phyloP scores from a whole-genome alignment of 2,113 vertebrate genomes.

The Odontesthes bonariensis region DNA sequence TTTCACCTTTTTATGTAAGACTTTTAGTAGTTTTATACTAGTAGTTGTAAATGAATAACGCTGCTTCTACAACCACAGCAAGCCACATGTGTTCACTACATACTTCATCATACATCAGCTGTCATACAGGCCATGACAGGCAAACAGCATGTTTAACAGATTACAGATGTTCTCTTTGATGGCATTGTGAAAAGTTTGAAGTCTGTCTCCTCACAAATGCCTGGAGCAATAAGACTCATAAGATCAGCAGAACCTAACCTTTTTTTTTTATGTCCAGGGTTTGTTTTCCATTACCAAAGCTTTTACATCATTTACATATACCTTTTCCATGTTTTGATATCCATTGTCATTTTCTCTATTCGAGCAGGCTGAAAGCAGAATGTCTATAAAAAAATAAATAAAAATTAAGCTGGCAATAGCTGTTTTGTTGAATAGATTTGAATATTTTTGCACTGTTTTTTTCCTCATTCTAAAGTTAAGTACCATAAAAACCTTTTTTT shows the following conservation, averaged over 20 bases:
- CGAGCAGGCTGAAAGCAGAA: slow-evolving; percentile 24
- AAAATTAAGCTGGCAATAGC: too few relatives aligned
- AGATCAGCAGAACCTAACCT: slow-evolving; percentile 30
- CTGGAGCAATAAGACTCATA: slow-evolving; percentile 46
- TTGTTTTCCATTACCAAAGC: slow-evolving; percentile 65
- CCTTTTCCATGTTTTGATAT: slow-evolving; percentile 41
- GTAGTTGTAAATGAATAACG: too few relatives aligned
- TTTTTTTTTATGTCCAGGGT: slow-evolving; percentile 34
- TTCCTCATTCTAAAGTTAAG: too few relatives aligned
- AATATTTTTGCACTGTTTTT: too few relatives aligned
- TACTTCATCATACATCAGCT: slow-evolving; percentile 53
- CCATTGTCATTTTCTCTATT: slow-evolving; percentile 24
- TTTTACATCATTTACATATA: neutral
- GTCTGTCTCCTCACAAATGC: slow-evolving; percentile 35
- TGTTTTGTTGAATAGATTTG: too few relatives aligned
- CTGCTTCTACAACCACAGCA: neutral
- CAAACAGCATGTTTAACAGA: slow-evolving; percentile 15
- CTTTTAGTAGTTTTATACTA: too few relatives aligned
- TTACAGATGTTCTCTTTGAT: slow-evolving; percentile 44
- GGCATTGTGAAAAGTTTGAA: slow-evolving; percentile 43
- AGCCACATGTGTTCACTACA: slow-evolving; percentile 20
- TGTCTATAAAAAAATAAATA: too few relatives aligned
- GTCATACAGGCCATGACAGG: slow-evolving; percentile 20
- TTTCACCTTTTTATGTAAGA: too few relatives aligned
- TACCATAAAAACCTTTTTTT: too few relatives aligned